A percentile compares a stretch with the other conserved stretches of the same genome.
phyloP scores from a whole-genome alignment of 2,113 vertebrate genomes.

The Macrotis lagotis region DNA sequence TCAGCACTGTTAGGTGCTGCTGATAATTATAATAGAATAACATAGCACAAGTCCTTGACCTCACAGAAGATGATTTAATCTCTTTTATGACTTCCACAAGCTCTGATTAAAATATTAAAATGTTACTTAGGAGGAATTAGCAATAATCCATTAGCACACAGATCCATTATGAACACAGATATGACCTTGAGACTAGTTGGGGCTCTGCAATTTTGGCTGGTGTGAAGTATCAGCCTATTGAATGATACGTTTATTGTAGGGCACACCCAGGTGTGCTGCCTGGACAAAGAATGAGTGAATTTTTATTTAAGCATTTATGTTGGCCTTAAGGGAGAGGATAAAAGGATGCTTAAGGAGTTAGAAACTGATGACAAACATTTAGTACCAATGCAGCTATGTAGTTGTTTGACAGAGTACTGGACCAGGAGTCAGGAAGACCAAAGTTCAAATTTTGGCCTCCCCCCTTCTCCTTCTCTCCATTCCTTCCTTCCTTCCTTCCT shows the following conservation, averaged over 20 bases:
- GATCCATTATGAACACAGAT: background rate
- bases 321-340: background rate
- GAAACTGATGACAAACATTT: background rate
- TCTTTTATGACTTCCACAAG: background rate
- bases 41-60: background rate
- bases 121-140: background rate
- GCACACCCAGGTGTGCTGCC: background rate
- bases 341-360: background rate
- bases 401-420: background rate
- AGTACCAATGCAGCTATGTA: background rate
- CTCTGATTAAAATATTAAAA: background rate
- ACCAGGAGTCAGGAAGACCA: background rate
- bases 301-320: background rate
- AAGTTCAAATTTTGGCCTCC: background rate
- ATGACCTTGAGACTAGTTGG: background rate
- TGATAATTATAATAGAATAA: background rate
- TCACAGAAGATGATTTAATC: background rate
- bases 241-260: background rate
- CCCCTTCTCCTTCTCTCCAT: too few relatives aligned
- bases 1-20: background rate
- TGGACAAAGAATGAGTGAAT: background rate
- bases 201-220: background rate
- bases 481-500: background rate
- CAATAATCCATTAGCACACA: background rate
- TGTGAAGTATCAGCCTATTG: background rate